Conservation (phyloP, 2,888 invertebrate species). For the Sesia bembeciformis region DNA sequence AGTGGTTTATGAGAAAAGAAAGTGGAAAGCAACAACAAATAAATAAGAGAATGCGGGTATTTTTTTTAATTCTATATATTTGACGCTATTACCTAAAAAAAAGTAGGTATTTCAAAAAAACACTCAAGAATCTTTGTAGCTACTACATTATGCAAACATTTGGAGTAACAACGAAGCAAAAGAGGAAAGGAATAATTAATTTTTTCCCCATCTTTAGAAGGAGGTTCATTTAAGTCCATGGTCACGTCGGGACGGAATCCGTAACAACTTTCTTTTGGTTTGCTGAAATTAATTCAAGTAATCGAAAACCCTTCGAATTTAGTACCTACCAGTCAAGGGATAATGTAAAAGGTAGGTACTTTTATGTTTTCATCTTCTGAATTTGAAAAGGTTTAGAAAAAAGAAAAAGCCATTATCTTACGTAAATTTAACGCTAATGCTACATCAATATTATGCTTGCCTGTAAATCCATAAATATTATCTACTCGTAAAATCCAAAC, state of each 20-base stretch:
- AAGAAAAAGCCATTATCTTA: too few species aligned
- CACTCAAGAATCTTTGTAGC: too few species aligned
- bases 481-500: too few species aligned
- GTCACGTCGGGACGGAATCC: constrained; percentile 25
- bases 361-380: not conserved
- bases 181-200: constrained; percentile 19
- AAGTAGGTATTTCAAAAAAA: too few species aligned
- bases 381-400: not conserved
- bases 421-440: too few species aligned
- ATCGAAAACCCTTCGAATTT: not conserved
- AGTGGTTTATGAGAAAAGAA: too few species aligned
- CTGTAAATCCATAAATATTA: too few species aligned
- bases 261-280: constrained; percentile 27
- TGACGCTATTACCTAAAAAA: too few species aligned
- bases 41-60: too few species aligned
- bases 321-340: not conserved
- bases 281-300: constrained; percentile 32
- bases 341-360: not conserved
- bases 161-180: constrained; percentile 15
- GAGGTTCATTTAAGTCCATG: constrained; percentile 22
- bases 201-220: constrained; percentile 19
- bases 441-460: too few species aligned
- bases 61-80: too few species aligned
- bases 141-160: constrained; percentile 16
- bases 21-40: too few species aligned